Base-by-base conservation (phyloP, 2,797 vertebrate genomes). In the Rhinophrynus dorsalis region DNA sequence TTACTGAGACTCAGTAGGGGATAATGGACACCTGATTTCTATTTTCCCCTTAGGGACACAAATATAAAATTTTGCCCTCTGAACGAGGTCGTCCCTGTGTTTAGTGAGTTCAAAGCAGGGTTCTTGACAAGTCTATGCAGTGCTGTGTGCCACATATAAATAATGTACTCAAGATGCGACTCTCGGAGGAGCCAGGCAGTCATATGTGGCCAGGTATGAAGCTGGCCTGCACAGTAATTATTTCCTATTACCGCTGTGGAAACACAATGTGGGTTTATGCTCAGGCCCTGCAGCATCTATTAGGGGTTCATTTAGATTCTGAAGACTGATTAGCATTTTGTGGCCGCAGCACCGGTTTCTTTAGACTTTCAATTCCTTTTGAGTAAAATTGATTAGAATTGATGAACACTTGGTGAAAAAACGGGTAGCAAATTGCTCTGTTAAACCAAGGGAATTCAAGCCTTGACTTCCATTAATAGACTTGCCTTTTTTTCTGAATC, bases 321-420 rank as follows among this genome's bases (percentile, higher is more conserved):
- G 68, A 55, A 40, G 60, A 33, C 61, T 33, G 69, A 66, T 73
- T 66, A 73, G 35, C 55, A 73, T 73, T 65, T 51, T 51, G 68
- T 58, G 68, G 52, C 30, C 27, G 60, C 18, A 37, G 32, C 54
- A 15, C 24, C 15, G 54, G 69, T 59, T 59, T 59, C 33, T 44
- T 33, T 50, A 51, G 13, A 60, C 52, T 72, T 72, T 65, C 61
- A 65, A 66, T 72, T 72, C 33, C 69, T 65, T 65, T 59, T 29
- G 69, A 72, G 69, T 32, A 72, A 72, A 72, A 65, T 72, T 65
- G 61, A 72, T 72, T 72, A 72, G 61, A 72, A 72, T 72, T 72
- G 69, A 72, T 72, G 69, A 72, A 72, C 69, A 44, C 69, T 72
- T 65, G 60, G 61, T 42, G 24, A 59, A 51, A 52, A 72, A 66